Conservation (phyloP, 1,140 invertebrate species). For the Acyrthosiphon pisum region DNA sequence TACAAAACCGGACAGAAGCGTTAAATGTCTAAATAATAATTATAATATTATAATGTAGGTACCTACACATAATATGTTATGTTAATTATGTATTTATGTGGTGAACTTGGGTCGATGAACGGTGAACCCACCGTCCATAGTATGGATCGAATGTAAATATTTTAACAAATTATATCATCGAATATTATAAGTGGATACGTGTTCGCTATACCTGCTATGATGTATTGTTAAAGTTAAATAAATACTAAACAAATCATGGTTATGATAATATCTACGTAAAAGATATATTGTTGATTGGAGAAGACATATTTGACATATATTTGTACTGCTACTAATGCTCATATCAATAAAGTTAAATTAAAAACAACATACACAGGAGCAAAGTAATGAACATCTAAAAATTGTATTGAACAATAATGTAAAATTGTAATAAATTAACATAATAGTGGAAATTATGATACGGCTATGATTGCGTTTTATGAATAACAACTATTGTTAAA, state of each 20-base stretch:
- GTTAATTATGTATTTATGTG: background rate
- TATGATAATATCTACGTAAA: background rate
- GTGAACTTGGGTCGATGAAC: background rate
- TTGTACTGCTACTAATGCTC: too few relatives aligned
- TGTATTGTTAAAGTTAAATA: background rate
- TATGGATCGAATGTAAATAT: background rate
- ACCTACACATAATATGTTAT: background rate
- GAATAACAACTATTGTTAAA: too few relatives aligned
- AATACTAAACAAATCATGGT: background rate
- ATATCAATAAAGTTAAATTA: too few relatives aligned
- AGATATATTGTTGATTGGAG: background rate
- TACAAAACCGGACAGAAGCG: background rate
- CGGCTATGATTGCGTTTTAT: too few relatives aligned
- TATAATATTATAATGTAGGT: background rate
- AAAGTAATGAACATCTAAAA: too few relatives aligned
- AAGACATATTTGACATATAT: background rate
- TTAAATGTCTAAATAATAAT: slow-evolving; percentile 10
- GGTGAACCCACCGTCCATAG: too few relatives aligned
- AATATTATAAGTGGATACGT: background rate
- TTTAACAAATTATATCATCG: background rate
- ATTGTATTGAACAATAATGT: too few relatives aligned
- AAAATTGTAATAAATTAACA: too few relatives aligned
- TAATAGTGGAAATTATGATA: too few relatives aligned
- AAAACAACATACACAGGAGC: too few relatives aligned
- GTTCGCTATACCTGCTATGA: too few relatives aligned